Base-by-base conservation (phyloP, 1,140 invertebrate genomes). In the Drosophila sulfurigaster region DNA sequence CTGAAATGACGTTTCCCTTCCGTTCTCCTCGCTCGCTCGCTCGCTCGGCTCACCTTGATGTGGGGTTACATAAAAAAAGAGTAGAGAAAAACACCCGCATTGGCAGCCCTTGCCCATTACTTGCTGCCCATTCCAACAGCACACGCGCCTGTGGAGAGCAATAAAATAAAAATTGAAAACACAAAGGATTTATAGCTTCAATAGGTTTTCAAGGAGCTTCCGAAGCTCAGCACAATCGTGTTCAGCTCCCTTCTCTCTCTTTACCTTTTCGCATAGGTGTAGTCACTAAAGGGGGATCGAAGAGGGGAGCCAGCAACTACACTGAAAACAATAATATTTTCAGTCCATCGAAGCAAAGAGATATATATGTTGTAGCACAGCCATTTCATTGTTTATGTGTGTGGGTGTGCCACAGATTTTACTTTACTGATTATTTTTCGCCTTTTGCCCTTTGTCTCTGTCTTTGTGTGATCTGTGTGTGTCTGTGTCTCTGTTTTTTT, bases 161-260 rank as follows among this genome's bases (percentile, higher is more conserved):
- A 89, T 89, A 89, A 89, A 89, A 89, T 89, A 89, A 89, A 89
- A 89, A 89, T 89, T 89, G 85, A 89, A 89, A 89, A 89, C 85
- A 89, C 85, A 89, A 89, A 89, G 85, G 85, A 89, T 89, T 89
- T 89, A 89, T 89, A 89, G 85, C 85, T 89, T 88, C 86, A 89
- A 89, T 89, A 89, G 85, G 85, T 89, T 89, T 89, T 89, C 86
- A 90, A 89, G 85, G 81, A 89, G 81, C 85, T 79, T 75, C 69
- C 82, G 54, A 88, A 88, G 79, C 83, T 83, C 83, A 77, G 80
- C 65, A 83, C 85, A 89, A 75, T 78, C 76, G 79, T 65, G 41
- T 62, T n/a, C 15, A 10, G 3, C 6, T 16, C 32, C 52, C 30
- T 16, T 10, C 52, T 32, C 52, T 32, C 4, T 20, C 25, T 28